Percentiles rank a stretch among this genome's conserved stretches.
Conservation (phyloP, 2,113 vertebrate species). For the Ceuthmochares aereus region DNA sequence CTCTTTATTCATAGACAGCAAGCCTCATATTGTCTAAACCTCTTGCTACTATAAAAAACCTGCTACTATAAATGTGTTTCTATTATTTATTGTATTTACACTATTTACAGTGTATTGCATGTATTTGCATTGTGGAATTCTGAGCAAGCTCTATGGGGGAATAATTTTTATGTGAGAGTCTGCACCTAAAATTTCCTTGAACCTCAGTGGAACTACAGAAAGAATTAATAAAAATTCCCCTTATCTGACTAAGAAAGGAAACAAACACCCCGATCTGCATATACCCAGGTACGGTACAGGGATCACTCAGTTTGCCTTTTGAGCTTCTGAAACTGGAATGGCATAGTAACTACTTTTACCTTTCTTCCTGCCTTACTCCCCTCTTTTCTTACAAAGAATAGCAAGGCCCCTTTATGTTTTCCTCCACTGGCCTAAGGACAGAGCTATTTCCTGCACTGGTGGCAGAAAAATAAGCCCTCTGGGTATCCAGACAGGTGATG, state of each 20-base stretch:
- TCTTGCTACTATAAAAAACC: not conserved
- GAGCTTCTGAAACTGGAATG: not conserved
- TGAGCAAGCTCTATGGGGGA: not conserved
- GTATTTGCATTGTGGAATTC: not conserved
- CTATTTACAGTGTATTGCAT: not conserved
- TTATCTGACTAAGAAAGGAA: not conserved
- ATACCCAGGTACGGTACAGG: not conserved
- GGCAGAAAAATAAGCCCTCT: not conserved
- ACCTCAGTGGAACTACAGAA: not conserved
- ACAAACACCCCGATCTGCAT: not conserved
- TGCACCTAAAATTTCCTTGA: not conserved
- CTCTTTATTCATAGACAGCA: not conserved
- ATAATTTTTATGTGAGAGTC: not conserved
- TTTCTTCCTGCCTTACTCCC: not conserved
- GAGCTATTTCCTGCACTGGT: not conserved
- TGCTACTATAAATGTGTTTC: not conserved
- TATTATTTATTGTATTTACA: no score
- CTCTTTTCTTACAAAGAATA: not conserved
- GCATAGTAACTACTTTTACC: not conserved
- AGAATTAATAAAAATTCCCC: not conserved
- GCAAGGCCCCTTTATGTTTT: not conserved
- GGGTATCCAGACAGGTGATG: not conserved
- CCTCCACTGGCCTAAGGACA: not conserved
- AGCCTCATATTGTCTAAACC: not conserved
- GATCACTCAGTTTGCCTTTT: not conserved